Base-by-base conservation (phyloP, 2,888 invertebrate species). In the Junonia oenone region DNA sequence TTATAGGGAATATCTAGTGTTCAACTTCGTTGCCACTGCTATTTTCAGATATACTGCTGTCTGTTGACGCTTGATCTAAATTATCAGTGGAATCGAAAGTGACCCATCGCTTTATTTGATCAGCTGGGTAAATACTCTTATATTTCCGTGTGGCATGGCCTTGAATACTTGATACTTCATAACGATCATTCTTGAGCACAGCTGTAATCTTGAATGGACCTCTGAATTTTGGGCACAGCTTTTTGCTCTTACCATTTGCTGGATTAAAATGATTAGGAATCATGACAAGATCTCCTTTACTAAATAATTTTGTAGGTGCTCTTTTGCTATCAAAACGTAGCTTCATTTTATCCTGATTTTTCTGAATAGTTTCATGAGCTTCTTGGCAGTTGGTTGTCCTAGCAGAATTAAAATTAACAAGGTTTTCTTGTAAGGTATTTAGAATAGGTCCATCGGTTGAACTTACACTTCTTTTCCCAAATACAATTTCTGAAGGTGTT, bases 151-250 rank as follows among this genome's bases (percentile, higher is more conserved):
- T 14, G 1, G 48, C 17, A 14, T 43, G 49, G 1, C 56, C 61
- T 9, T 50, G 35, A 6, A 62, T 60, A 35, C 53, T 62, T 2
- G 55, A 55, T 15, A 65, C 47, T 51, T 63, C 58, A 51, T 63
- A 65, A 6, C 62, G 40, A 11, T 63, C 65, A 6, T 65, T 57
- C n/a, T 55, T 56, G 9, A 63, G 26, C 0, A 61, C 58, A 5
- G 55, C 35, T 2, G 58, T 56, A 6, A 65, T 40, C 31, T 55
- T 58, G 40, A 52, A 63, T 6, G 63, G 63, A 2, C 37, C 37
- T 37, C 50, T 29, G 40, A 57, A 64, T 27, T 58, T 51, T 3
- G 62, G 56, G 0, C 51, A 19, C 4, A 64, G 45, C 29, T 64
- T 61, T 17, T 58, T 58, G 43, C 62, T 63, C 22, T 62, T 59